These are phyloP conservation scores for Drosophila orosa DNA, from an alignment of 1,140 invertebrate genomes.

Conservation along the genomic window DNA sequence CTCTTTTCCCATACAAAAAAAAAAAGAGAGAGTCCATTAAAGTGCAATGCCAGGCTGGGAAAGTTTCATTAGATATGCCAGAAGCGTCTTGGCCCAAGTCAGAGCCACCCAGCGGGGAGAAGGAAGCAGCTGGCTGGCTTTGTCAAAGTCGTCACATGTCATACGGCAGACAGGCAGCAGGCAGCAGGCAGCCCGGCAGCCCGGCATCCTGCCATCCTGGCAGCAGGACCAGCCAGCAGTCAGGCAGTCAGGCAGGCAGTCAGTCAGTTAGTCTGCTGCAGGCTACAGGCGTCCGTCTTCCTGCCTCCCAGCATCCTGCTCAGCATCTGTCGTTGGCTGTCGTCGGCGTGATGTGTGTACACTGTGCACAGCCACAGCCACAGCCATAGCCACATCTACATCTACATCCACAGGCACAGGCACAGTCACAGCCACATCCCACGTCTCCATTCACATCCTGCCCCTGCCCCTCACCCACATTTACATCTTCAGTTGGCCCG, in stretches of 20 bases:
- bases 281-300: conserved; percentile 36
- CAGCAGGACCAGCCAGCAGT: conserved; percentile 23
- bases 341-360: conserved; percentile 48
- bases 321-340: conserved; percentile 40
- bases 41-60: conserved; percentile 40
- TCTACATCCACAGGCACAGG: not conserved
- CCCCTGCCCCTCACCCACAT: not conserved
- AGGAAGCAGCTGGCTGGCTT: conserved; percentile 41
- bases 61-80: conserved; percentile 76
- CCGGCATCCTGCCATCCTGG: conserved; percentile 28
- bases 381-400: not conserved
- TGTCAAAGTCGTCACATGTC: conserved; percentile 76
- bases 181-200: conserved; percentile 17
- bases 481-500: conserved; percentile 42
- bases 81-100: conserved; percentile 55
- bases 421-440: conserved; percentile 1
- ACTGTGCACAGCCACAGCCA: conserved; percentile 13
- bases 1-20: conserved; percentile 3
- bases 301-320: conserved; percentile 9
- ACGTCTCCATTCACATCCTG: conserved; percentile 7
- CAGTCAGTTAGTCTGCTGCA: conserved; percentile 53
- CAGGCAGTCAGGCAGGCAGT: conserved; percentile 27
- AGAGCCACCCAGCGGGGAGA: conserved; percentile 12
- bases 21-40: conserved; percentile 56
- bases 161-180: conserved; percentile 31